Evolutionary conservation across 2,113 vertebrate species (phyloP), one percentile per base, ranked within the genome.

Genomic region (Vulpes ferrilata): DNA sequence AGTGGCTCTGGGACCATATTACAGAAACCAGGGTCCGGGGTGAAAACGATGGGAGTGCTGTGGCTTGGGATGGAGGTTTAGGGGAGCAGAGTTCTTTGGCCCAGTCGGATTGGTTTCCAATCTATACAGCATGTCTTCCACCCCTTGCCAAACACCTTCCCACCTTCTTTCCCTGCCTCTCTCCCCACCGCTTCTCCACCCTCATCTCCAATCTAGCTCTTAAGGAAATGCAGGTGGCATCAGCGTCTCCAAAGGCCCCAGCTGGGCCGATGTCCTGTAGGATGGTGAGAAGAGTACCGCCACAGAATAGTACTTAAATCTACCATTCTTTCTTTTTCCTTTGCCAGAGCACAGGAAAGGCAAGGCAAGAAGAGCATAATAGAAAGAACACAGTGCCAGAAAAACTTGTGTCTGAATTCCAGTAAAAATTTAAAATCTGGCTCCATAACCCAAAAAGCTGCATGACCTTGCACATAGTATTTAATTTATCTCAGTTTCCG

Each of bases 341-440:
- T 94, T 43, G 12, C n/a, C n/a, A 93, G 38, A 12, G 60, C 57
- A 86, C 32, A 81, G n/a, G 43, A 57, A 94, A 96, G 59, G n/a
- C 84, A 84, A 86, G 17, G 67, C 67, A 69, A 69, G 67, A 96
- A 95, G 32, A 92, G 67, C 38, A 96, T 38, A 89, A 17, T 4
- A 3, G 48, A 95, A 95, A 88, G 59, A 62, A 93, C 32, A 94
- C 48, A 79, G 43, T 88, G 20, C 92, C 43, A 84, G 67, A 94
- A 83, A 92, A 55, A 85, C 19, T 73, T 92, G 67, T 15, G 10
- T 97, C 55, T 92, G 76, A 92, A 69, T 81, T 94, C 69, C 59
- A 96, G 59, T 53, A 94, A 88, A 71, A 79, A 88, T 96, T 35
- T 9, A 84, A 93, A 96, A 94, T 88, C 25, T 65, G 89, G 48